These are phyloP conservation scores for Rousettus madagascariensis DNA, from an alignment of 2,797 vertebrate species.

Conservation along the genomic window DNA sequence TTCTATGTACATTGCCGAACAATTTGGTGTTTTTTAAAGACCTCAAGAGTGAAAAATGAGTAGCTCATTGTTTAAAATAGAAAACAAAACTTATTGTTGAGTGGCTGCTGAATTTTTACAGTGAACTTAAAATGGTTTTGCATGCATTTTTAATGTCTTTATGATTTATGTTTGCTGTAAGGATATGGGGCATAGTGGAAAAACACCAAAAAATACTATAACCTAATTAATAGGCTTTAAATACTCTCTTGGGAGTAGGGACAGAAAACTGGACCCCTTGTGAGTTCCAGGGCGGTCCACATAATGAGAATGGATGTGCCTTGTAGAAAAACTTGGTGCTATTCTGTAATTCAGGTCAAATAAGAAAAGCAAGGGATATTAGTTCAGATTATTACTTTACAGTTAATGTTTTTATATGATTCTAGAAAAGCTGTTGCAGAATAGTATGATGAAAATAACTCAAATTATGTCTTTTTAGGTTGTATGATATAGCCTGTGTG, in stretches of 20 bases:
- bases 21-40: neutral
- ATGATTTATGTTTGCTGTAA: neutral
- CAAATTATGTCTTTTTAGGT: neutral
- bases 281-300: neutral
- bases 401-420: neutral
- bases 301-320: neutral
- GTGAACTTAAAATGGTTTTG: neutral
- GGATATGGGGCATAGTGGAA: neutral
- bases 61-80: neutral
- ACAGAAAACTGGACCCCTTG: neutral
- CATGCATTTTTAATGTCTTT: conserved; percentile 20
- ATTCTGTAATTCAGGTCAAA: neutral
- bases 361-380: neutral
- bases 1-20: neutral
- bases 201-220: neutral
- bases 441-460: neutral
- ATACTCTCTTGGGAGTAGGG: neutral
- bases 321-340: neutral
- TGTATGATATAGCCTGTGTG: neutral
- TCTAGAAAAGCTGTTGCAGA: neutral
- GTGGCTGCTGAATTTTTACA: neutral
- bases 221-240: neutral
- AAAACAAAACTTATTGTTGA: conserved; percentile 15
- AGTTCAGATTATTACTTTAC: neutral
- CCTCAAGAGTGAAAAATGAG: neutral